Conservation (phyloP, 1,140 invertebrate species). For the Drosophila littoralis region DNA sequence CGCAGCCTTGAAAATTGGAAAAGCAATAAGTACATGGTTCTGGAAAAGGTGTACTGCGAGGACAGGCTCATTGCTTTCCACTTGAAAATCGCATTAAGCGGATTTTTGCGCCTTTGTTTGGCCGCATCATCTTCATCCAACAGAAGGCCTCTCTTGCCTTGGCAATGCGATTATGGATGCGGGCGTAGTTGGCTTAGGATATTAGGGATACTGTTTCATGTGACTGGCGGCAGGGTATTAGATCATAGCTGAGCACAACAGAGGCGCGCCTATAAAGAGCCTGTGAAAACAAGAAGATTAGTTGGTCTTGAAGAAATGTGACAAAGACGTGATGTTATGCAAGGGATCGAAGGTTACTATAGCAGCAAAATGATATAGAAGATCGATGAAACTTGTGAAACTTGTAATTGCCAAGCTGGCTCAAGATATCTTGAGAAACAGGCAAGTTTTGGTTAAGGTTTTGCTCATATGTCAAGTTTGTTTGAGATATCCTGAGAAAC, state of each 20-base stretch:
- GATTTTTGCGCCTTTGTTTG: slow-evolving; percentile 58
- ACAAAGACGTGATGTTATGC: too few species aligned
- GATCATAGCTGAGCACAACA: slow-evolving; percentile 52
- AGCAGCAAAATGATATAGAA: too few species aligned
- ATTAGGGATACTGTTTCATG: slow-evolving; percentile 18
- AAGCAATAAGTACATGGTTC: slow-evolving; percentile 7
- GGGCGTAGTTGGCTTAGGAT: slow-evolving; percentile 20
- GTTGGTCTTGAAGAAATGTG: background rate
- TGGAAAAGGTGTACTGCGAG: slow-evolving; percentile 20
- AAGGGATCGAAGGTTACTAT: too few species aligned
- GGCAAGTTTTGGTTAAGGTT: too few species aligned
- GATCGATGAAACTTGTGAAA: too few species aligned
- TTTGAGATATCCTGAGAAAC: too few species aligned
- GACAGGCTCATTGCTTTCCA: slow-evolving; percentile 64
- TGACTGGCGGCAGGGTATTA: slow-evolving; percentile 57
- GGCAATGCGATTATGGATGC: slow-evolving; percentile 40
- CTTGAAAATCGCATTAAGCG: slow-evolving; percentile 79
- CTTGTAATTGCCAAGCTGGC: too few species aligned
- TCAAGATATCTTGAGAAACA: too few species aligned
- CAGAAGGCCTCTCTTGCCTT: slow-evolving; percentile 14
- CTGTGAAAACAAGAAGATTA: slow-evolving; percentile 8
- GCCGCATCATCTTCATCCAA: slow-evolving; percentile 55
- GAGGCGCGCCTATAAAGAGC: slow-evolving; percentile 29
- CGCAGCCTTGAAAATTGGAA: slow-evolving; percentile 65
- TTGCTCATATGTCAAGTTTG: too few species aligned